Evolutionary conservation across 92 coral and sea anemone genomes (phyloP).

Genomic region (Blastomussa wellsi): DNA sequence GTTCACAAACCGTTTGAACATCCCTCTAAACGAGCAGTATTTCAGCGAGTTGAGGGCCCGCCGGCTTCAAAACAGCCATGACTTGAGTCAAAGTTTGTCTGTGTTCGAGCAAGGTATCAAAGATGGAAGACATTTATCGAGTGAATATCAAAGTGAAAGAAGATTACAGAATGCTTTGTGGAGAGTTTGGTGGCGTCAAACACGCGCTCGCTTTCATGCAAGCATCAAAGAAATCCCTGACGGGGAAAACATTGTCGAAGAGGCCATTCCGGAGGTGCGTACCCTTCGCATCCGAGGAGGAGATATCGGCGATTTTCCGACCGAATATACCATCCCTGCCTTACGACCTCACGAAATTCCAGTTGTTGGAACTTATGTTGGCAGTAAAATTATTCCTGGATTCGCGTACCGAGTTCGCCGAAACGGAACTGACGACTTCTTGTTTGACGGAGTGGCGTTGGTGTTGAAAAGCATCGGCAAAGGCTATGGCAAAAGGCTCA

Average conservation of each 20-base stretch:
- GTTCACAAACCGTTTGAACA: conserved; percentile 70
- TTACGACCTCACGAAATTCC: conserved; percentile 82
- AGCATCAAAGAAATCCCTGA: conserved; percentile 47
- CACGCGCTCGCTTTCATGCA: conserved; percentile 65
- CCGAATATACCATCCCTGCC: conserved; percentile 68
- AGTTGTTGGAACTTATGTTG: conserved; percentile 88
- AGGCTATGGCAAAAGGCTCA: conserved; percentile 94
- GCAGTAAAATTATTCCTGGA: conserved; percentile 80
- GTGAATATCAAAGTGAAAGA: conserved; percentile 64
- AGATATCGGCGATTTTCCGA: conserved; percentile 83
- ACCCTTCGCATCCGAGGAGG: conserved; percentile 57
- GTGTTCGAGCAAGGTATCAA: conserved; percentile 74
- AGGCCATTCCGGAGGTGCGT: conserved; percentile 35
- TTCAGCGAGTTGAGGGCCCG: conserved; percentile 49
- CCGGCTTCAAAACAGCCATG: conserved; percentile 19
- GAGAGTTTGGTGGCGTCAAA: conserved; percentile 90
- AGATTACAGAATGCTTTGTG: conserved; percentile 85
- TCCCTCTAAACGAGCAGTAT: conserved; percentile 74
- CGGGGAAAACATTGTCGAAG: conserved; percentile 57
- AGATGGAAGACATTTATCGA: conserved; percentile 51
- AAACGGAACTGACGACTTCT: conserved; percentile 64
- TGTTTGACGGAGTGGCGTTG: conserved; percentile 83
- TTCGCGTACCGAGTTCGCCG: conserved; percentile 90
- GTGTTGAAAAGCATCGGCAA: conserved; percentile 74
- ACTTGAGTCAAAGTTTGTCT: conserved; percentile 36